Evolutionary conservation across 2,797 vertebrate species (phyloP), one percentile per base, ranked within the genome.

Genomic region (Falco berigora): DNA sequence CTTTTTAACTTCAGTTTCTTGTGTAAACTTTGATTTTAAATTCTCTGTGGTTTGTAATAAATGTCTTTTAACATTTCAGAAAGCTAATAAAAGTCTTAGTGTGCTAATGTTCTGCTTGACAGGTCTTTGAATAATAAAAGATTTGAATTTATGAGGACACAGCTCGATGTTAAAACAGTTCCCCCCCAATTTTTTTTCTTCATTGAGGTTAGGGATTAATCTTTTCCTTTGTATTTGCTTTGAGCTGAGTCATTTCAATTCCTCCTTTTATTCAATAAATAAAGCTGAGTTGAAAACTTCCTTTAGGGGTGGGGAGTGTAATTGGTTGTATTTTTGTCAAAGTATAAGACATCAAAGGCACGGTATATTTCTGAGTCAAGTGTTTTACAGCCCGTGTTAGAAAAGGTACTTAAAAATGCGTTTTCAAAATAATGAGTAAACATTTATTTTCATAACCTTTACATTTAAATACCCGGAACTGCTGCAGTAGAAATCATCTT

Each of bases 231-330:
- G 21, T 93, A 53, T 84, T 89, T 92, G 63, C 59, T 86, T 84
- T 77, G 56, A 95, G 90, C 93, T 91, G 95, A 96, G 92, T 94
- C 90, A 95, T 86, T 93, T 94, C 80, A 46, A 36, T 56, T 94
- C 73, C 91, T 92, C 80, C 83, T 96, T 91, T 83, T 52, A 90
- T 91, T 93, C 78, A 92, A 1, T 92, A 88, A 85, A 72, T 91
- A 84, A 79, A 92, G 59, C 64, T 78, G 63, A 62, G 38, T 32
- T 74, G 86, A 92, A 91, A 80, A 93, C 88, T 90, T 92, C 72
- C 74, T 95, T 53, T 64, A 84, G 13, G 67, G 40, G 6, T 74
- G 56, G 77, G 30, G 23, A 71, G 27, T 32, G 12, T 71, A 85
- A 73, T 47, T 44, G 49, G 15, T 72, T 76, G 61, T 12, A 3